Conservation (phyloP, 2,888 invertebrate species). For the Nysson spinosus region DNA sequence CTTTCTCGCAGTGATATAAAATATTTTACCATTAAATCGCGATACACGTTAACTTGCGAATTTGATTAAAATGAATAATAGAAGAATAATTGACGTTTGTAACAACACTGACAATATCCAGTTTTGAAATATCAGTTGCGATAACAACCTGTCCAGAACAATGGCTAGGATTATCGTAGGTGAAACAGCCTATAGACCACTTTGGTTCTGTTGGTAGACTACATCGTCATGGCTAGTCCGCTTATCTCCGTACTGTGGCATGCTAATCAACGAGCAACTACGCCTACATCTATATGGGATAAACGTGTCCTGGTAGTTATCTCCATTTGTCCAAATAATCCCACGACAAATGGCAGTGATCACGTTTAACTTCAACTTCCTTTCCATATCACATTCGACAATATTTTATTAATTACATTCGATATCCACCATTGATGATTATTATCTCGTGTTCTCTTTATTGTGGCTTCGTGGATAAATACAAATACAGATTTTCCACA, state of each 20-base stretch:
- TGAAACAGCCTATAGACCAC: conserved; percentile 62
- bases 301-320: conserved; percentile 66
- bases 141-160: conserved; percentile 29
- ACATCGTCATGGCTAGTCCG: conserved; percentile 72
- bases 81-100: too few species aligned
- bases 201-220: conserved; percentile 55
- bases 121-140: conserved; percentile 14
- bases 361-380: conserved; percentile 64
- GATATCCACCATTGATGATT: not conserved
- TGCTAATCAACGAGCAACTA: conserved; percentile 71
- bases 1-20: too few species aligned
- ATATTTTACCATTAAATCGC: too few species aligned
- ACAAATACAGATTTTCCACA: too few species aligned
- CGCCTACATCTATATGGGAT: conserved; percentile 59
- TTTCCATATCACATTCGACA: conserved; percentile 48
- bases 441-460: not conserved
- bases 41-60: too few species aligned
- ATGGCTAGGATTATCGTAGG: conserved; percentile 63
- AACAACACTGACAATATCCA: too few species aligned
- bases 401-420: not conserved
- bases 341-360: conserved; percentile 67
- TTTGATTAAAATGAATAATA: too few species aligned
- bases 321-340: conserved; percentile 75
- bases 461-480: too few species aligned
- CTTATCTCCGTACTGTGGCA: conserved; percentile 74